Conservation (phyloP, 2,113 vertebrate genomes). For the Phyllopteryx taeniolatus region DNA sequence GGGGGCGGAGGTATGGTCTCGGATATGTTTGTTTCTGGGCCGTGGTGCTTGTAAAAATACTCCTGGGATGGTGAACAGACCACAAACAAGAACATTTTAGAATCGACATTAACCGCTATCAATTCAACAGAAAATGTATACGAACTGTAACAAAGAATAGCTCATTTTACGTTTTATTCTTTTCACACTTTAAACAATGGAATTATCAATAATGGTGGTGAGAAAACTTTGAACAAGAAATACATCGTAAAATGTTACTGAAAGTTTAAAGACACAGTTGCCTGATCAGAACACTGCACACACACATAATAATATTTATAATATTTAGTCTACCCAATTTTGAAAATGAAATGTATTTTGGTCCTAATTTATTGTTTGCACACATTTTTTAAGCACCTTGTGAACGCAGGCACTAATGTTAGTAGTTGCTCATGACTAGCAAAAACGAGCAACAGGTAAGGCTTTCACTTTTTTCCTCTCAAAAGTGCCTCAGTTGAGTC, state of each 20-base stretch:
- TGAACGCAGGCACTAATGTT: background rate
- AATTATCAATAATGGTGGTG: no score
- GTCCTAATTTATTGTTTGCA: background rate
- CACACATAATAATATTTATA: no score
- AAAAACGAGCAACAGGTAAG: background rate
- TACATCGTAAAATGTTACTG: background rate
- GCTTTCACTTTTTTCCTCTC: background rate
- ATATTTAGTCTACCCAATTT: no score
- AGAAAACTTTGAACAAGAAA: no score
- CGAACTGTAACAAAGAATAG: no score
- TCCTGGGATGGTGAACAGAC: conserved; percentile 41
- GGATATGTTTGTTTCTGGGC: conserved; percentile 50
- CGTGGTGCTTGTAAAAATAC: conserved; percentile 46
- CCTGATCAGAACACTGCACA: no score
- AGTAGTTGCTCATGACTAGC: background rate
- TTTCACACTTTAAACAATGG: no score
- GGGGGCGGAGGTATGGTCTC: conserved; percentile 41
- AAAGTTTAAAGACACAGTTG: background rate
- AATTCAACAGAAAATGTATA: no score
- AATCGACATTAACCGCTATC: no score
- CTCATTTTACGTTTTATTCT: no score
- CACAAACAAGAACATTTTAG: conserved; percentile 12
- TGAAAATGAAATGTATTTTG: background rate
- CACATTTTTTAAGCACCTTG: background rate
- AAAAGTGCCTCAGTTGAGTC: no score